Evolutionary conservation across 2,797 vertebrate genomes (phyloP).

Genomic region (Triplophysa bombifrons): DNA sequence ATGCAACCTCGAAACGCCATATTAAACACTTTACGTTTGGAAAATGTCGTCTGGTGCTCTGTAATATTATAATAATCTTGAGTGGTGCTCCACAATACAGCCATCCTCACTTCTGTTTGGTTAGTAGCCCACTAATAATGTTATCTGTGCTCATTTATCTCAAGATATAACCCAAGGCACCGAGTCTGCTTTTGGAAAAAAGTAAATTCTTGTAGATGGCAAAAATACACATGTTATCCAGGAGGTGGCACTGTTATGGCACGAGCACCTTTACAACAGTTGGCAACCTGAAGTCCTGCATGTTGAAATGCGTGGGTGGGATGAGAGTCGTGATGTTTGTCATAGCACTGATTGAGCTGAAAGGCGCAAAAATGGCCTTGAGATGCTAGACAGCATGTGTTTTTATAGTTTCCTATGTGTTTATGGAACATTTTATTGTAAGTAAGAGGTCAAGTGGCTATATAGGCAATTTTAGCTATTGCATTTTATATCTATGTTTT

Average conservation of each 20-base stretch:
- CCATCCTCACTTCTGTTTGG: background rate
- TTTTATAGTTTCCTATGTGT: background rate
- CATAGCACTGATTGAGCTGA: conserved; percentile 2
- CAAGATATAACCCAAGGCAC: no score
- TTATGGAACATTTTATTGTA: conserved; percentile 5
- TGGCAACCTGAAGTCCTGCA: conserved; percentile 35
- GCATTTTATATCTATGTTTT: background rate
- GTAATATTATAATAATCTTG: background rate
- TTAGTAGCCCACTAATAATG: background rate
- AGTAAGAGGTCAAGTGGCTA: background rate
- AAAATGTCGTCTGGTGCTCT: background rate
- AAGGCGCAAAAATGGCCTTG: conserved; percentile 12
- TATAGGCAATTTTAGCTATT: background rate
- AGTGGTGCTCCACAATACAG: background rate
- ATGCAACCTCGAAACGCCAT: no score
- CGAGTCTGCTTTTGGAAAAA: background rate
- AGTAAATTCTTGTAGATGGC: background rate
- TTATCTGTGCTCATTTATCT: background rate
- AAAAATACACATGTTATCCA: conserved; percentile 22
- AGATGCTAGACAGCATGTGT: background rate
- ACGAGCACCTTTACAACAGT: conserved; percentile 12
- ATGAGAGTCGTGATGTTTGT: conserved; percentile 40
- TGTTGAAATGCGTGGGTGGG: conserved; percentile 39
- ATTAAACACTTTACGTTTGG: no score
- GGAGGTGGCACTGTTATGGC: conserved; percentile 52